Conservation (phyloP, 2,888 invertebrate genomes). For the Labia minor region DNA sequence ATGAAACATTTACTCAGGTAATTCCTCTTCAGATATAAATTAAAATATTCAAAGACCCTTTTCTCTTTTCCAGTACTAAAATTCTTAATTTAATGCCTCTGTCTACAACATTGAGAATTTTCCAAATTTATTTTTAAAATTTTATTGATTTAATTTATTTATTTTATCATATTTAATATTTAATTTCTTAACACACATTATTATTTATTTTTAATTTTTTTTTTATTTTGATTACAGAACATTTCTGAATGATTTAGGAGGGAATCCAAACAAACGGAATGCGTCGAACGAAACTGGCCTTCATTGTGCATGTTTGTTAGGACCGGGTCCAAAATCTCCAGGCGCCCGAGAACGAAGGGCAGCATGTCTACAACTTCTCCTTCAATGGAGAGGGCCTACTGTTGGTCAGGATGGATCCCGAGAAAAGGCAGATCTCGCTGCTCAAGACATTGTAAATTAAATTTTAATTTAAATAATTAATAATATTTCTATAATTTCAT, state of each 20-base stretch:
- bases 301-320: slow-evolving; percentile 48
- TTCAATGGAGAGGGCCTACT: slow-evolving; percentile 49
- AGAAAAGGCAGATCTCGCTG: slow-evolving; percentile 47
- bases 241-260: slow-evolving; percentile 51
- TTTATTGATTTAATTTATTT: too few relatives aligned
- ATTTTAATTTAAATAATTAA: too few relatives aligned
- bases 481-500: too few relatives aligned
- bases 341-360: slow-evolving; percentile 46
- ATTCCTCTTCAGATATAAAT: too few relatives aligned
- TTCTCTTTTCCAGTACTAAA: not conserved
- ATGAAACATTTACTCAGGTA: slow-evolving; percentile 50
- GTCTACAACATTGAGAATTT: not conserved
- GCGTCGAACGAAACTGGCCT: slow-evolving; percentile 50
- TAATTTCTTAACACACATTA: too few relatives aligned
- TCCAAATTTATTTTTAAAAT: too few relatives aligned
- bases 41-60: not conserved
- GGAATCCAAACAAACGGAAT: slow-evolving; percentile 58
- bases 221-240: slow-evolving; percentile 36
- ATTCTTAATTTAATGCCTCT: not conserved
- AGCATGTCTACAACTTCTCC: slow-evolving; percentile 49
- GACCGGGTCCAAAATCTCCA: slow-evolving; percentile 31
- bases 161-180: too few relatives aligned
- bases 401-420: slow-evolving; percentile 43
- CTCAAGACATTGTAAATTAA: slow-evolving; percentile 45
- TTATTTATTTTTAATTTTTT: slow-evolving; percentile 7